A percentile compares a stretch with the other conserved stretches of the same genome.
phyloP scores from a whole-genome alignment of 2,797 vertebrate species.

The Cheracebus regulus region DNA sequence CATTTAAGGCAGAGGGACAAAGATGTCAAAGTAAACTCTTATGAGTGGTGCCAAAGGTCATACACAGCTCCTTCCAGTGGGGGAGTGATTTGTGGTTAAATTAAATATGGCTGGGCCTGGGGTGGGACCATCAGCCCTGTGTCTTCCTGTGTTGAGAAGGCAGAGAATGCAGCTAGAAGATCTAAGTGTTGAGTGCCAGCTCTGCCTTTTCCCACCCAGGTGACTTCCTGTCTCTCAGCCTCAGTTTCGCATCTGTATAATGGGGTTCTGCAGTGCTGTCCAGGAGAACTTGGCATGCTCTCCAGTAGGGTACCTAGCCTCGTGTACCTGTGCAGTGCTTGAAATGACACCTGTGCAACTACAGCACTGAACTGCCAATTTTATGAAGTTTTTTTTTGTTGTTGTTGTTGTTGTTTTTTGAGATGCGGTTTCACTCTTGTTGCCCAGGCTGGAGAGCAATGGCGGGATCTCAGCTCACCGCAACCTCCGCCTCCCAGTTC shows the following conservation, averaged over 20 bases:
- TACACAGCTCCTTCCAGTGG: fast-evolving
- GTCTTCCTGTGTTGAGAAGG: not conserved
- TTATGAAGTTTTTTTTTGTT: no score
- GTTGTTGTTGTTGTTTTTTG: no score
- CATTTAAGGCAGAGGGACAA: not conserved
- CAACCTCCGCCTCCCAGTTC: no score
- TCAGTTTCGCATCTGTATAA: not conserved
- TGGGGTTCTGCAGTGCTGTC: fast-evolving
- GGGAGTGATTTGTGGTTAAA: not conserved
- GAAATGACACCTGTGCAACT: not conserved
- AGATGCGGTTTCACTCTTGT: no score
- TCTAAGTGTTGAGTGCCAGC: not conserved
- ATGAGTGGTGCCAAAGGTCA: not conserved
- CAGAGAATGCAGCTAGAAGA: not conserved
- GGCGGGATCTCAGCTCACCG: no score
- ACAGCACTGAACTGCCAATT: not conserved
- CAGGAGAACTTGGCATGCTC: not conserved
- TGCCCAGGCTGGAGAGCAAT: no score
- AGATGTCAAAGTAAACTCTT: not conserved
- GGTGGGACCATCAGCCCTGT: fast-evolving
- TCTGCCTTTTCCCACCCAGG: not conserved
- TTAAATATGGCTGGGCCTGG: not conserved
- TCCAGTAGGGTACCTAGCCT: not conserved
- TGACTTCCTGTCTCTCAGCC: not conserved
- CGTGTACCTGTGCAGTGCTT: fast-evolving